Percentiles rank a stretch among this genome's conserved stretches.
Evolutionary conservation across 1,140 invertebrate genomes (phyloP).

Genomic region (Habropoda laboriosa): DNA sequence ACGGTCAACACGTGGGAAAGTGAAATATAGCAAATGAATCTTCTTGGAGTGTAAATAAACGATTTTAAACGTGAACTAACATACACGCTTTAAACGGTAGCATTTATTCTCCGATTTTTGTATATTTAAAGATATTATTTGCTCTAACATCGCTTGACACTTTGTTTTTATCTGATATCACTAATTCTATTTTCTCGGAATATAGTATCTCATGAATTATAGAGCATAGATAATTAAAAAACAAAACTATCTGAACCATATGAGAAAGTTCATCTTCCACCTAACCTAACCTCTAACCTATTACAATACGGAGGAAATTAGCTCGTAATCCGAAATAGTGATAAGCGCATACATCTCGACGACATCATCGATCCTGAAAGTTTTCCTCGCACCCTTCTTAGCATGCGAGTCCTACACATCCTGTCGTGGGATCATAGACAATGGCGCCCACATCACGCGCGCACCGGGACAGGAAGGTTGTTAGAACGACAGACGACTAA

Average conservation of each 20-base stretch:
- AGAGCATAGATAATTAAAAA: too few relatives aligned
- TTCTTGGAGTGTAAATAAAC: conserved; percentile 5
- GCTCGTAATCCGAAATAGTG: too few relatives aligned
- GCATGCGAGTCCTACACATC: conserved; percentile 28
- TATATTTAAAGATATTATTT: background rate
- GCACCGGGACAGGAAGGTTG: conserved; percentile 54
- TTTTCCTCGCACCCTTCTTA: conserved; percentile 26
- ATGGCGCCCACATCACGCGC: conserved; percentile 55
- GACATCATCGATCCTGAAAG: background rate
- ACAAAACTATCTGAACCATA: too few relatives aligned
- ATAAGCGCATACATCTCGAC: background rate
- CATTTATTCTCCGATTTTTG: background rate
- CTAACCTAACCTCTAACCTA: too few relatives aligned
- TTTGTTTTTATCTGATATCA: background rate
- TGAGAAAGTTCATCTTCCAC: too few relatives aligned
- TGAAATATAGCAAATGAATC: conserved; percentile 27
- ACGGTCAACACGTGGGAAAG: conserved; percentile 5
- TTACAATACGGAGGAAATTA: too few relatives aligned
- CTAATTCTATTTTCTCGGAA: too few relatives aligned
- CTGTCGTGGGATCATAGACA: conserved; percentile 38
- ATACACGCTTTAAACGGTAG: too few relatives aligned
- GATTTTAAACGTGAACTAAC: background rate
- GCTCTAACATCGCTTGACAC: fast-evolving
- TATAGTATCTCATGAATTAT: too few relatives aligned
- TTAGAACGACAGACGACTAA: conserved; percentile 67